A percentile compares a stretch with the other conserved stretches of the same genome.
These are phyloP conservation scores for Coelogynopora nodosa DNA, from an alignment of 2,888 invertebrate species.

Conservation along the genomic window DNA sequence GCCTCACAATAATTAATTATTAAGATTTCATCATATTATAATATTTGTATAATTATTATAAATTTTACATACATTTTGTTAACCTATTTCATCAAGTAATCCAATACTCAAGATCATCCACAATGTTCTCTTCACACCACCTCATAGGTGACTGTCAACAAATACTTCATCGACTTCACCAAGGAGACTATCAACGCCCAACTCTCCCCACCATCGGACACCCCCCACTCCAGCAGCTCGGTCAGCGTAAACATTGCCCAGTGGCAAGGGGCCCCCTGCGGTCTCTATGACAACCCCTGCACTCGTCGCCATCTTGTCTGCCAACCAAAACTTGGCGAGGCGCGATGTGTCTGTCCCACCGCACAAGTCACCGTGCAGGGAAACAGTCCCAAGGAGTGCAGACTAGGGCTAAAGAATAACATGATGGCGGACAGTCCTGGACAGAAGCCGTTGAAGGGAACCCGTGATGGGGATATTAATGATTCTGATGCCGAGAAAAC, in stretches of 20 bases:
- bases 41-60: too few species aligned
- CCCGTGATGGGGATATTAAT: too few species aligned
- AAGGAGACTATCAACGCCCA: not conserved
- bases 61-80: too few species aligned
- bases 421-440: not conserved
- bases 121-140: not conserved
- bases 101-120: not conserved
- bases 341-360: not conserved
- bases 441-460: not conserved
- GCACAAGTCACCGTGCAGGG: not conserved
- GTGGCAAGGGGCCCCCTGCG: slow-evolving; percentile 38
- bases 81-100: too few species aligned
- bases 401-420: not conserved
- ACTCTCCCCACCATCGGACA: not conserved
- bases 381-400: not conserved
- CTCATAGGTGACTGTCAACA: not conserved
- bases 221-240: not conserved
- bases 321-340: not conserved
- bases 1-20: too few species aligned
- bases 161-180: not conserved
- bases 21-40: too few species aligned
- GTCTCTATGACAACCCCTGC: slow-evolving; percentile 23
- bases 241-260: not conserved
- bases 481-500: too few species aligned
- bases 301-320: not conserved